Base-by-base conservation (phyloP, 1,140 invertebrate species). In the Portunus trituberculatus region DNA sequence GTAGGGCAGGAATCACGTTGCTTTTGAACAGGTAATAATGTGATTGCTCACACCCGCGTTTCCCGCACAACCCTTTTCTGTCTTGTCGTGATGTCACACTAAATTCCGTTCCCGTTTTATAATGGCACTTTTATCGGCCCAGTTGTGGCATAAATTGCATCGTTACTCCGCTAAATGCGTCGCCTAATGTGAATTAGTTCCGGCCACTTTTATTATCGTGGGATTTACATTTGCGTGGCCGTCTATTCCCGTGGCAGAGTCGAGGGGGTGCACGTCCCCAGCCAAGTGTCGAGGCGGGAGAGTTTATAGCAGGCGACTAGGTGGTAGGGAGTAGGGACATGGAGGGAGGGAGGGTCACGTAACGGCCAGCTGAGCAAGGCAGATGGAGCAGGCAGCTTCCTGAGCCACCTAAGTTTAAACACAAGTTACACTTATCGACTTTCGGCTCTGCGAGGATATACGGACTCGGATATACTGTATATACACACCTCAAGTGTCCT, bases 111-210 rank as follows among this genome's bases (percentile, higher is more conserved):
- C 31, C 76, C 91, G 52, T 84, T 93, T 93, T 84, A 93, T 84
- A 93, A 93, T 93, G 91, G 76, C 45, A 93, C 91, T 93, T 93
- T 93, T 93, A 93, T 93, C 83, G 91, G 67, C 52, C 32, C 76
- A 48, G 32, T 93, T 93, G 91, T 46, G 91, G 91, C 91, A 93
- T 93, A 93, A 93, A 93, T 46, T 93, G 82, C 76, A 84, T 48
- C 91, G 82, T 93, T 93, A 84, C 91, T 93, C 76, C 32, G 76
- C 91, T 93, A 93, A 93, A 93, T 28, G 91, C 91, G 20, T 48
- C 67, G 91, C 76, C 82, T 93, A 93, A 84, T 84, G 91, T 93
- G 91, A 82, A 84, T 93, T 93, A 93, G 76, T 89, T 76, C 52
- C 76, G 52, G 25, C 52, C 52, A 67, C 87, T 94, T 89, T 94